phyloP scores from a whole-genome alignment of 2,888 invertebrate genomes.

The Chrysolina americana region DNA sequence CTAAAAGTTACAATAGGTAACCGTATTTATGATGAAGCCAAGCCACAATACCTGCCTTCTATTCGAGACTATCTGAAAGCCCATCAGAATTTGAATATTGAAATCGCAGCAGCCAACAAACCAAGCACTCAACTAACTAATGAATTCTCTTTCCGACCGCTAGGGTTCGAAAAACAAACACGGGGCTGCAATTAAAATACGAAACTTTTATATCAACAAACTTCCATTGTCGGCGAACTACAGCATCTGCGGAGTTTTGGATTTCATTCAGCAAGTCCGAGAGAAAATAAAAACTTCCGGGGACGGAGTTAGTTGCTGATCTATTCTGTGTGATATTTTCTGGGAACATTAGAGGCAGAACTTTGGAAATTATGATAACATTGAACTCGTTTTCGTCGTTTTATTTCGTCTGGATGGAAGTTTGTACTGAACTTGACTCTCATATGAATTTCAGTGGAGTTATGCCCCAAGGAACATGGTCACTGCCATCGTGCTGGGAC shows the following conservation, averaged over 20 bases:
- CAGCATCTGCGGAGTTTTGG: conserved; percentile 3
- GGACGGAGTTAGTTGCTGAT: neutral
- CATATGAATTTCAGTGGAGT: neutral
- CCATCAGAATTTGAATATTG: conserved; percentile 1
- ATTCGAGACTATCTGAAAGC: neutral
- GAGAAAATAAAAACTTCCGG: neutral
- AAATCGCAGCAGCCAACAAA: neutral
- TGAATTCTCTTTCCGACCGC: neutral
- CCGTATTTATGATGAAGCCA: no score
- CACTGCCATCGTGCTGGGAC: no score
- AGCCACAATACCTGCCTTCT: no score
- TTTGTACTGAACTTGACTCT: neutral
- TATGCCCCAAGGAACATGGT: no score
- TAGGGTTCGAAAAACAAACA: neutral
- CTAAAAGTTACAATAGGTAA: no score
- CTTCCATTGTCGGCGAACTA: neutral
- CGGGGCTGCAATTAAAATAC: conserved; percentile 1
- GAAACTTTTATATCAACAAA: conserved; percentile 13
- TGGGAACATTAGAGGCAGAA: neutral
- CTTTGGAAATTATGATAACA: conserved; percentile 2
- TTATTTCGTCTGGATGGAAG: neutral
- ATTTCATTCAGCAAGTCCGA: conserved; percentile 12
- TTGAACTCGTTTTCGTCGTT: neutral
- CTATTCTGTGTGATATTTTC: conserved; percentile 12
- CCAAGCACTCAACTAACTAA: neutral